Conservation (phyloP, 2,888 invertebrate species). For the Habrosyne pyritoides region DNA sequence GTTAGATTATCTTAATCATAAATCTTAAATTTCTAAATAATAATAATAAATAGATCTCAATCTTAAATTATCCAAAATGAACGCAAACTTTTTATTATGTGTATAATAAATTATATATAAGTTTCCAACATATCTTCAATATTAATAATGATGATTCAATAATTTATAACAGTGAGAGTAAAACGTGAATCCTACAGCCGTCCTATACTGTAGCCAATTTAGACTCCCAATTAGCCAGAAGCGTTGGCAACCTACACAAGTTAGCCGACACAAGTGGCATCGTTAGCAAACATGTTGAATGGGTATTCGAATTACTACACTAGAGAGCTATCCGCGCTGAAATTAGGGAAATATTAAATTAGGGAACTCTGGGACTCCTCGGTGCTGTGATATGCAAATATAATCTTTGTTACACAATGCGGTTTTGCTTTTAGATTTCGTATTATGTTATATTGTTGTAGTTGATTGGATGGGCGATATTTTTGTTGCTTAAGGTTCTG, state of each 20-base stretch:
- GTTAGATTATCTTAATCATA: too few species aligned
- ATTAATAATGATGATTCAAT: too few species aligned
- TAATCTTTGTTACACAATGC: not conserved
- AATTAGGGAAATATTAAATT: slow-evolving; percentile 1
- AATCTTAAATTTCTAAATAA: too few species aligned
- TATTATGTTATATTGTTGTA: not conserved
- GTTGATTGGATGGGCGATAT: not conserved
- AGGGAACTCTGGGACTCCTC: not conserved
- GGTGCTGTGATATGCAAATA: not conserved
- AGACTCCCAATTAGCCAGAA: not conserved
- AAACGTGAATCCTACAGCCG: too few species aligned
- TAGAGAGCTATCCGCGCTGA: not conserved
- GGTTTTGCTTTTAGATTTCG: not conserved
- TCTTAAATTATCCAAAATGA: too few species aligned
- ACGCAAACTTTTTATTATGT: too few species aligned
- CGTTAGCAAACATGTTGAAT: slow-evolving; percentile 31
- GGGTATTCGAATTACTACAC: slow-evolving; percentile 12
- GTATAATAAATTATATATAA: too few species aligned
- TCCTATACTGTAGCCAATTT: too few species aligned
- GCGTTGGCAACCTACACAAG: not conserved
- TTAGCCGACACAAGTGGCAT: slow-evolving; percentile 32
- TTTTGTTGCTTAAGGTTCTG: too few species aligned
- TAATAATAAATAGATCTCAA: too few species aligned
- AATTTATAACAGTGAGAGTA: too few species aligned
- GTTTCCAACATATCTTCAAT: too few species aligned